Percentiles rank a stretch among this genome's conserved stretches.
These are phyloP conservation scores for Embiotoca jacksoni DNA, from an alignment of 2,113 vertebrate genomes.

Conservation along the genomic window DNA sequence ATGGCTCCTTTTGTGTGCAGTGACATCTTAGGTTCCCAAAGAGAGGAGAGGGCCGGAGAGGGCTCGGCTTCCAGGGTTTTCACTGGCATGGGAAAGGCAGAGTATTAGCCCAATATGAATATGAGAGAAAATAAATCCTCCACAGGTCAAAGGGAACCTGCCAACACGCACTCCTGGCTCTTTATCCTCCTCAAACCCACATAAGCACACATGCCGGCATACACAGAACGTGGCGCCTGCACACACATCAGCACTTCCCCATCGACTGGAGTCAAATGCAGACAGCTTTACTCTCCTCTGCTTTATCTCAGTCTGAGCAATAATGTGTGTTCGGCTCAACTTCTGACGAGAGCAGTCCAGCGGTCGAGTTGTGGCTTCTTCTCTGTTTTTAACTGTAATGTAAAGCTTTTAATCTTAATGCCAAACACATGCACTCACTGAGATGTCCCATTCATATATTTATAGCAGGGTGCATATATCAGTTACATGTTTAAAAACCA, in stretches of 20 bases:
- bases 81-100: constrained; percentile 78
- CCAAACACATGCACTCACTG: constrained; percentile 61
- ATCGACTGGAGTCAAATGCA: constrained; percentile 20
- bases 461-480: constrained; percentile 41
- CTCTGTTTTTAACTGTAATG: constrained; percentile 37
- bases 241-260: constrained; percentile 34
- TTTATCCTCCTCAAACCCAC: constrained; percentile 60
- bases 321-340: constrained; percentile 52
- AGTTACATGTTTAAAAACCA: constrained; percentile 36
- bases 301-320: constrained; percentile 52
- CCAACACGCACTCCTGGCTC: constrained; percentile 67
- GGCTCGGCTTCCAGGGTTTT: constrained; percentile 71
- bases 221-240: constrained; percentile 21
- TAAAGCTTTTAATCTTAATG: constrained; percentile 66
- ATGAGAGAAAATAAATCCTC: constrained; percentile 72
- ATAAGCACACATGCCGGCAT: constrained; percentile 41
- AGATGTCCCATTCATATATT: constrained; percentile 49
- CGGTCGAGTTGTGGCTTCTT: constrained; percentile 29
- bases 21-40: constrained; percentile 81
- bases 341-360: constrained; percentile 45
- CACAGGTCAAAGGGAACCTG: constrained; percentile 73
- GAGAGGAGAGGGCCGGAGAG: constrained; percentile 67
- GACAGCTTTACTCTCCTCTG: constrained; percentile 23
- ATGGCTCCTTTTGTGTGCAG: constrained; percentile 77
- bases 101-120: constrained; percentile 74